A percentile compares a stretch with the other conserved stretches of the same genome.
Conservation (phyloP, 53 echinoderm and acorn worm genomes). For the Hippasteria phrygiana region DNA sequence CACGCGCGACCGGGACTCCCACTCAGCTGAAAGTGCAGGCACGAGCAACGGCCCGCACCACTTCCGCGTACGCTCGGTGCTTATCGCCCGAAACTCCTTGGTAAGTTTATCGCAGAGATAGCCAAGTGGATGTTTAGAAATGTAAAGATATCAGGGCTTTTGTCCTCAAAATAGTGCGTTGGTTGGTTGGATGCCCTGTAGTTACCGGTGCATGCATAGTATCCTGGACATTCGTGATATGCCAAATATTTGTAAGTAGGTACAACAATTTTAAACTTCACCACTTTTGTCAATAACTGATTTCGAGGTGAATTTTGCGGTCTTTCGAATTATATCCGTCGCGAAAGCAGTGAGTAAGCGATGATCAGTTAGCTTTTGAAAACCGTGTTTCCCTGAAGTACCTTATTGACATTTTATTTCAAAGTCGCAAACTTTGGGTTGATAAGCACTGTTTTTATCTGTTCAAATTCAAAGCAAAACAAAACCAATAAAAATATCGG, state of each 20-base stretch:
- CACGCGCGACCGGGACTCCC: conserved; percentile 27
- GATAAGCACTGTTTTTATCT: conserved; percentile 37
- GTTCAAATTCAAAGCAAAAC: conserved; percentile 23
- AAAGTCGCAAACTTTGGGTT: neutral
- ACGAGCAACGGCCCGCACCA: neutral
- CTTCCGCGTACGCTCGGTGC: conserved; percentile 16
- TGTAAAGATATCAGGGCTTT: conserved; percentile 52
- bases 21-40: neutral
- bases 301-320: too few species aligned
- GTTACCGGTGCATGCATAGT: neutral
- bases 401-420: conserved; percentile 18
- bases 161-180: conserved; percentile 56
- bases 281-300: neutral
- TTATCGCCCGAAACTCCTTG: conserved; percentile 41
- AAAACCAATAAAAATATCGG: conserved; percentile 1
- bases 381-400: neutral
- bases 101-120: conserved; percentile 54
- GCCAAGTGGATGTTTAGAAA: conserved; percentile 60
- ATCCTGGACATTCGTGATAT: neutral
- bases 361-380: too few species aligned
- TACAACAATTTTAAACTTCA: neutral
- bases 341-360: too few species aligned
- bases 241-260: neutral
- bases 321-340: too few species aligned
- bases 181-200: neutral